Conservation (phyloP, 2,888 invertebrate species). For the Thereva unica region DNA sequence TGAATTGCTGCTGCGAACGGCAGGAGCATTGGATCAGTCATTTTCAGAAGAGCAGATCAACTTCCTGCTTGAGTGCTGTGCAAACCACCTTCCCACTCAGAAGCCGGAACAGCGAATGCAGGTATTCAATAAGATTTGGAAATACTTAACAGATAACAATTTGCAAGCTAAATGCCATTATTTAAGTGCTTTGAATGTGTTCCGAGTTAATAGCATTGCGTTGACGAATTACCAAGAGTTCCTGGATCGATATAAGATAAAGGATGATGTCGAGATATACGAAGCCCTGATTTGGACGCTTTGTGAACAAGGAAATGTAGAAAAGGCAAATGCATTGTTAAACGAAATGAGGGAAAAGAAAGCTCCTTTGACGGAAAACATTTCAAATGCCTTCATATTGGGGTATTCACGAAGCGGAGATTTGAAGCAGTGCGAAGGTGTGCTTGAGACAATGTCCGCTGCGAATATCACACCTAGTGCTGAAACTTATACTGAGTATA, state of each 20-base stretch:
- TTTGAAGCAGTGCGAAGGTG: conserved; percentile 59
- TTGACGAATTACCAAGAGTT: not conserved
- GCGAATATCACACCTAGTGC: conserved; percentile 60
- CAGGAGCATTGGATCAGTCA: not conserved
- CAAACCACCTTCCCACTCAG: not conserved
- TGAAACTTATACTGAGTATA: conserved; percentile 61
- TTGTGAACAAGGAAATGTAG: conserved; percentile 64
- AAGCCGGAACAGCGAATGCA: not conserved
- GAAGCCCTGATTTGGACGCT: conserved; percentile 52
- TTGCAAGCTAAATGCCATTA: not conserved
- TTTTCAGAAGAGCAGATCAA: not conserved
- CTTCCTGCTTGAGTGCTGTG: conserved; percentile 20
- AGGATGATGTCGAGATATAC: not conserved
- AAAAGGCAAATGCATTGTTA: conserved; percentile 63
- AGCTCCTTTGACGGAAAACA: conserved; percentile 62
- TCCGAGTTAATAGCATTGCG: not conserved
- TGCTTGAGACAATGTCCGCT: conserved; percentile 64
- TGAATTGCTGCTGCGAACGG: not conserved
- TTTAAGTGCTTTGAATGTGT: not conserved
- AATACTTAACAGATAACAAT: conserved; percentile 3
- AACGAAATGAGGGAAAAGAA: conserved; percentile 64
- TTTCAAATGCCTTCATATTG: conserved; percentile 65
- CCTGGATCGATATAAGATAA: not conserved
- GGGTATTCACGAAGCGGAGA: conserved; percentile 60
- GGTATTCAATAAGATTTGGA: conserved; percentile 17